Conservation (phyloP, 2,797 vertebrate genomes). For the Chrosomus eos region DNA sequence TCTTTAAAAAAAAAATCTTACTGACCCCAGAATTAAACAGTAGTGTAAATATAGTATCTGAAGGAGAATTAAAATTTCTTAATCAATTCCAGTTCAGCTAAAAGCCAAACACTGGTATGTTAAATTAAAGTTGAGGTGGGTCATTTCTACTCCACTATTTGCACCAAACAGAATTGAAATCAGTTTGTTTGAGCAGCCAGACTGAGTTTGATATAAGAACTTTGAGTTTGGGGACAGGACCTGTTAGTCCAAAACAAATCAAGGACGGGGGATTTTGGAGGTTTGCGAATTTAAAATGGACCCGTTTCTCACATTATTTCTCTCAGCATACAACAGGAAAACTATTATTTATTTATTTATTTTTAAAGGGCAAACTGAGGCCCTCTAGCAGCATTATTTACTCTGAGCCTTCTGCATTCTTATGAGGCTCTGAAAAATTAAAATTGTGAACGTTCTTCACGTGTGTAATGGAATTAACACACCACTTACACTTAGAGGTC, state of each 20-base stretch:
- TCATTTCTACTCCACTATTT: neutral
- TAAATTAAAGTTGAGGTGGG: neutral
- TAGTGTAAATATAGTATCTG: neutral
- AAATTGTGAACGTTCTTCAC: constrained; percentile 37
- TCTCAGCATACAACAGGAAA: neutral
- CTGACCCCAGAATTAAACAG: neutral
- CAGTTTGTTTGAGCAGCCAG: neutral
- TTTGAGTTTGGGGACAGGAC: neutral
- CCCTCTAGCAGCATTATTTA: constrained; percentile 1
- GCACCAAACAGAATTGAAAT: neutral
- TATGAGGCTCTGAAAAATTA: constrained; percentile 39
- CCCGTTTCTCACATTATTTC: neutral
- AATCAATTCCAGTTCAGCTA: neutral
- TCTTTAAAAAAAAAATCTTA: neutral
- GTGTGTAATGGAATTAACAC: constrained; percentile 24
- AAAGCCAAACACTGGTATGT: neutral
- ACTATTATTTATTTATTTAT: too few relatives aligned
- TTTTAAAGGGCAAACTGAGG: neutral
- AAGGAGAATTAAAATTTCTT: neutral
- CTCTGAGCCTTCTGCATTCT: constrained; percentile 19
- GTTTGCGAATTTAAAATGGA: neutral
- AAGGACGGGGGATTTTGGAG: neutral
- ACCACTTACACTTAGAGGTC: constrained; percentile 46
- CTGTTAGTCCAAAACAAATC: neutral
- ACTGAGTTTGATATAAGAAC: neutral